phyloP scores from a whole-genome alignment of 2,888 invertebrate species.

The Lymantria monacha region DNA sequence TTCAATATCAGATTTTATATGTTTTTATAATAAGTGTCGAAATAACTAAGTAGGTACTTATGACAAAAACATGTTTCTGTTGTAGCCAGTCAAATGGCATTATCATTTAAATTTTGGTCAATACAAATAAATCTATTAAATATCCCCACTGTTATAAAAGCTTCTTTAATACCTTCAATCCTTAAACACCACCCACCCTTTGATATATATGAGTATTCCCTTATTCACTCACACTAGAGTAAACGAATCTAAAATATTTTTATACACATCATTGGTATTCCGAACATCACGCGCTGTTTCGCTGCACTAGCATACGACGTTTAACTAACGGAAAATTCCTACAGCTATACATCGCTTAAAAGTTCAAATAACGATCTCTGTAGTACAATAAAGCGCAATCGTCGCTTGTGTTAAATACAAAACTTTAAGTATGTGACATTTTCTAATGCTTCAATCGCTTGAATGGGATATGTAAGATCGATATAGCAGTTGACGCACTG shows the following conservation, averaged over 20 bases:
- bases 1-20: too few species aligned
- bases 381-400: conserved; percentile 5
- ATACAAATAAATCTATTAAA: too few species aligned
- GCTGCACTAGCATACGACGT: conserved; percentile 7
- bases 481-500: conserved; percentile 67
- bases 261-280: conserved; percentile 2
- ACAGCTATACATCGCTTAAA: conserved; percentile 8
- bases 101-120: too few species aligned
- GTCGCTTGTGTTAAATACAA: conserved; percentile 26
- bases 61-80: too few species aligned
- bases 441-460: conserved; percentile 32
- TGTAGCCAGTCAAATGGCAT: too few species aligned
- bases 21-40: too few species aligned
- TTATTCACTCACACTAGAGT: conserved; percentile 11
- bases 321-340: conserved; percentile 5
- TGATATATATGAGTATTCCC: not conserved
- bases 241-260: not conserved
- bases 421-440: conserved; percentile 26
- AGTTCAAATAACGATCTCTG: conserved; percentile 6
- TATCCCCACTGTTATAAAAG: too few species aligned
- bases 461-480: conserved; percentile 43
- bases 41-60: too few species aligned
- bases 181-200: conserved; percentile 8
- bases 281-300: conserved; percentile 2
- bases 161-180: conserved; percentile 3